Evolutionary conservation across 1,140 invertebrate genomes (phyloP), one percentile per base, ranked within the genome.

Genomic region (Papilio aristodemus): DNA sequence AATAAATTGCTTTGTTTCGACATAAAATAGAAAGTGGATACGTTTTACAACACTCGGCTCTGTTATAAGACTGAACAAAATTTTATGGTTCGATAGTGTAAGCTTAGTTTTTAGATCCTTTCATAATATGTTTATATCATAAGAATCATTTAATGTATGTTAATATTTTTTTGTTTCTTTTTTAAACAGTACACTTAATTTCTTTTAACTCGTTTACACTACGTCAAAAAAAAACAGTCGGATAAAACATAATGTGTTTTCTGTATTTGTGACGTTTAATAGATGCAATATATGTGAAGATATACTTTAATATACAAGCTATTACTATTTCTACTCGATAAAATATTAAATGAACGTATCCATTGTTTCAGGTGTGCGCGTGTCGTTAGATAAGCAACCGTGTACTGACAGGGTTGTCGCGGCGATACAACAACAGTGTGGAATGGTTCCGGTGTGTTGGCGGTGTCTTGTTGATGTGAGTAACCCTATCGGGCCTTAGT

Each of bases 371-470:
- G 87, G 84, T 81, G 83, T 85, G 79, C 76, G 78, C 79, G 80
- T 83, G 76, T 78, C 72, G 80, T 81, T 84, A 84, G 87, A 86
- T 86, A 87, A 85, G 78, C 71, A 70, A 71, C 74, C 64, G 69
- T 72, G 76, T 77, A 69, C 78, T 85, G 83, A 79, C 85, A 79
- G 74, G 69, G 76, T 81, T 75, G 80, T 77, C 73, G 79, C 72
- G 66, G 74, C 73, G 72, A 81, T 79, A 80, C 76, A 86, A 80
- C 76, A 86, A 76, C 76, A 72, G 71, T 79, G 87, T 88, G 88
- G 86, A 90, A 90, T 90, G 88, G 82, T 90, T 85, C 82, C 85
- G 79, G 88, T 80, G 83, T 80, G 78, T 79, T 81, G 76, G 78
- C 79, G 73, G 68, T 76, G 73, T 85, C 72, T 83, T 84, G 78